Conservation (phyloP, 2,888 invertebrate genomes). For the Dynastes tityus region DNA sequence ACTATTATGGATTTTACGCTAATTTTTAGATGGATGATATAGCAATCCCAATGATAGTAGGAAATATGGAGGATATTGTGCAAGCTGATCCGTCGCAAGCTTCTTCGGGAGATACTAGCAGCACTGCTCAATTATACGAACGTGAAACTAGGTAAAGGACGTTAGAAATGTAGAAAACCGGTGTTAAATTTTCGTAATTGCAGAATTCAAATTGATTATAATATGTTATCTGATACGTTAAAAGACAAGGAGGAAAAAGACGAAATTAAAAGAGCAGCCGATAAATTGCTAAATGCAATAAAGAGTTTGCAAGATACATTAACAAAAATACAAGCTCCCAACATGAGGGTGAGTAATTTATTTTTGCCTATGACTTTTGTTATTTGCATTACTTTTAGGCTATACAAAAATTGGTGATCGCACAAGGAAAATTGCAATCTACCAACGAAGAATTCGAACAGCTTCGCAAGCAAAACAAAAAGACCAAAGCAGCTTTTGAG, state of each 20-base stretch:
- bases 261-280: conserved; percentile 89
- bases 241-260: conserved; percentile 91
- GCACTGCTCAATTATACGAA: conserved; percentile 78
- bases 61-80: conserved; percentile 93
- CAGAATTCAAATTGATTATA: conserved; percentile 90
- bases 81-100: conserved; percentile 74
- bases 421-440: conserved; percentile 93
- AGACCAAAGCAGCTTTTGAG: conserved; percentile 95
- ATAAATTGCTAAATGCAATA: conserved; percentile 87
- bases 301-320: conserved; percentile 88
- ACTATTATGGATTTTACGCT: too few species aligned
- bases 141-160: conserved; percentile 76
- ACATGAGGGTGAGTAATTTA: conserved; percentile 82
- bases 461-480: conserved; percentile 93
- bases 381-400: conserved; percentile 73
- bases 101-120: conserved; percentile 71
- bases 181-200: conserved; percentile 53
- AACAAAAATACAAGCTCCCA: conserved; percentile 97
- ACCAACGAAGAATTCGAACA: conserved; percentile 98
- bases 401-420: conserved; percentile 93
- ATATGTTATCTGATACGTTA: conserved; percentile 80
- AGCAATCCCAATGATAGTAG: conserved; percentile 89
- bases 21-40: conserved; percentile 91
- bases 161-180: not conserved
- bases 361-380: not conserved